Percentiles rank a stretch among this genome's conserved stretches.
phyloP scores from a whole-genome alignment of 2,113 vertebrate species.

The Pagrus major region DNA sequence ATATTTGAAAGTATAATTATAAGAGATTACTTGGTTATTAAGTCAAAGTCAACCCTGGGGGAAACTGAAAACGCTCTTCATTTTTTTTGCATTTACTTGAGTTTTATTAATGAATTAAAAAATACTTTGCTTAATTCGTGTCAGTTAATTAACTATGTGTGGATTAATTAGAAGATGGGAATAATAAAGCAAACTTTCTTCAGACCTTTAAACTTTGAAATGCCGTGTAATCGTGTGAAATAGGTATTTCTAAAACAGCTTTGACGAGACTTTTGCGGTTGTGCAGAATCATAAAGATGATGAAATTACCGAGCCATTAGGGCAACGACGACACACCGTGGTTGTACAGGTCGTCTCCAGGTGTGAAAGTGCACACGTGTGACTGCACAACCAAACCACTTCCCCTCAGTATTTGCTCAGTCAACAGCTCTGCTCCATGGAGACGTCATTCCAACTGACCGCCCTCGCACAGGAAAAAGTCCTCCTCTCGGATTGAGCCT shows the following conservation, averaged over 20 bases:
- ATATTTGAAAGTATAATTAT: slow-evolving; percentile 77
- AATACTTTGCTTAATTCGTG: slow-evolving; percentile 12
- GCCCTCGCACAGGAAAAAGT: background rate
- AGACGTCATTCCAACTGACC: slow-evolving; percentile 15
- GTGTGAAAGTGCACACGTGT: slow-evolving; percentile 1
- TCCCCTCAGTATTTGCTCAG: slow-evolving; percentile 30
- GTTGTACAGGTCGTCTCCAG: background rate
- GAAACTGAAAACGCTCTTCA: slow-evolving; percentile 28
- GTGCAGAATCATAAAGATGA: background rate
- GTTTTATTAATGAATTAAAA: slow-evolving; percentile 37
- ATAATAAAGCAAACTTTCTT: background rate
- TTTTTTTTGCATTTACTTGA: slow-evolving; percentile 25
- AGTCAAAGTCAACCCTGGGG: slow-evolving; percentile 50
- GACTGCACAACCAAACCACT: background rate
- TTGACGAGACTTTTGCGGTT: background rate
- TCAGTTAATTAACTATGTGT: slow-evolving; percentile 23
- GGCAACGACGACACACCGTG: background rate
- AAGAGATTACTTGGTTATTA: slow-evolving; percentile 62
- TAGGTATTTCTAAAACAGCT: background rate
- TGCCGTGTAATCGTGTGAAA: background rate
- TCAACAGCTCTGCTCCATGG: slow-evolving; percentile 8
- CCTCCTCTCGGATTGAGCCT: slow-evolving; percentile 10
- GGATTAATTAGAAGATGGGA: background rate
- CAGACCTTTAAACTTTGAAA: background rate
- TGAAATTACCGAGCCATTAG: background rate